These are phyloP conservation scores for Linnaemya vulpina DNA, from an alignment of 2,888 invertebrate species.

Conservation along the genomic window DNA sequence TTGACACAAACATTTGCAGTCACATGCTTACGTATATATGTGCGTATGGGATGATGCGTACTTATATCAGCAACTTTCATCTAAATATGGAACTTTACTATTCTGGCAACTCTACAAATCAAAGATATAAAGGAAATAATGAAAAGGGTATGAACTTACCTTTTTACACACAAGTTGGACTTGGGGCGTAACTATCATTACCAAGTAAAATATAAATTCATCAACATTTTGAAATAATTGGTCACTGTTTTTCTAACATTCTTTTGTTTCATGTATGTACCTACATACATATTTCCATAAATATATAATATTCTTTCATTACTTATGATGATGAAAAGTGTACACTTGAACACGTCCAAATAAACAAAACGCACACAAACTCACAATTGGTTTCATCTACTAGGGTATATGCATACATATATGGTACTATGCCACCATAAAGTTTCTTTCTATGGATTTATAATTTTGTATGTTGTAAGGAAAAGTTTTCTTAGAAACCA, in stretches of 20 bases:
- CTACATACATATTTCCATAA: conserved; percentile 2
- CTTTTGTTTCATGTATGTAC: conserved; percentile 41
- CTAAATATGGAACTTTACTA: not conserved
- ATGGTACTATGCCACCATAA: not conserved
- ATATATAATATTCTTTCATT: conserved; percentile 27
- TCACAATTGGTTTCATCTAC: conserved; percentile 14
- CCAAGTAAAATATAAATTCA: conserved; percentile 44
- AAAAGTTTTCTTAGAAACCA: conserved; percentile 48
- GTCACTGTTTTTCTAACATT: conserved; percentile 39
- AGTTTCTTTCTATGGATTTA: conserved; percentile 24
- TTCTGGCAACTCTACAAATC: conserved; percentile 54
- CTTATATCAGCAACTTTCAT: not conserved
- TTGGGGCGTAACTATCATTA: conserved; percentile 67
- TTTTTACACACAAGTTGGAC: conserved; percentile 44
- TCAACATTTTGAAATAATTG: conserved; percentile 62
- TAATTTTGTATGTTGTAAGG: conserved; percentile 46
- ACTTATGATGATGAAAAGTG: conserved; percentile 55
- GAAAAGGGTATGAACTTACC: conserved; percentile 46
- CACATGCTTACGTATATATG: no score
- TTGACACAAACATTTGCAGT: no score
- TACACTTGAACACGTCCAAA: conserved; percentile 68
- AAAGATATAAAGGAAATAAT: conserved; percentile 36
- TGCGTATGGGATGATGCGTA: no score
- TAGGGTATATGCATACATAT: not conserved
- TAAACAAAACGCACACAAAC: conserved; percentile 40